Evolutionary conservation across 2,888 invertebrate genomes (phyloP), one percentile per base, ranked within the genome.

Genomic region (Bimastos eiseni): DNA sequence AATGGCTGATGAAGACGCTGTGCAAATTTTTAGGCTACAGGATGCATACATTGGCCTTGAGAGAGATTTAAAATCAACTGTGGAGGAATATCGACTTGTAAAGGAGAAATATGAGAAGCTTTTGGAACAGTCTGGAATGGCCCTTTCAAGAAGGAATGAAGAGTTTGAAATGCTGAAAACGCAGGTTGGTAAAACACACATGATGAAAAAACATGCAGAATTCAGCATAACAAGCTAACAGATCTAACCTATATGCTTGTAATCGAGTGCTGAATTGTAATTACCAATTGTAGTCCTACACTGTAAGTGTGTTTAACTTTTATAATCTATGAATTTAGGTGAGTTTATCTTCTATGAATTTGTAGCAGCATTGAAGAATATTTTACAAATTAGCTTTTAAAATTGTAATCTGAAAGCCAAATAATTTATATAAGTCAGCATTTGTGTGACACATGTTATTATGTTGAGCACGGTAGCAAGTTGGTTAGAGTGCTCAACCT

Each of bases 41-140:
- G 94, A 94, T 92, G 94, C 94, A 90, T 94, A 94, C 92, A 91
- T 93, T 84, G 91, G 92, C 11, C 91, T 95, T 55, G 94, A 95
- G 91, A 93, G 93, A 44, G 94, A 95, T 91, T 93, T 95, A 41
- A 93, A 93, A 91, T 92, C 93, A 36, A 94, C 94, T 15, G 93
- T 94, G 34, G 94, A 94, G 92, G 95, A 95, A 92, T 94, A 93
- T 92, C 93, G 93, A 86, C 93, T 94, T 84, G 94, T 94, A n/a
- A 94, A 94, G 91, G 95, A 95, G 90, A 95, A 94, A 89, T 94
- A 94, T 92, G 93, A 93, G 90, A 91, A 92, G 15, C 93, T 94
- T 93, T 93, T 94, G 91, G 94, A 94, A 86, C 93, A 94, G 90
- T 93, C 93, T 38, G 44, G 55, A 33, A 90, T 90, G 90, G 55